These are phyloP conservation scores for Ditula angustiorana DNA, from an alignment of 2,888 invertebrate genomes.

Conservation along the genomic window DNA sequence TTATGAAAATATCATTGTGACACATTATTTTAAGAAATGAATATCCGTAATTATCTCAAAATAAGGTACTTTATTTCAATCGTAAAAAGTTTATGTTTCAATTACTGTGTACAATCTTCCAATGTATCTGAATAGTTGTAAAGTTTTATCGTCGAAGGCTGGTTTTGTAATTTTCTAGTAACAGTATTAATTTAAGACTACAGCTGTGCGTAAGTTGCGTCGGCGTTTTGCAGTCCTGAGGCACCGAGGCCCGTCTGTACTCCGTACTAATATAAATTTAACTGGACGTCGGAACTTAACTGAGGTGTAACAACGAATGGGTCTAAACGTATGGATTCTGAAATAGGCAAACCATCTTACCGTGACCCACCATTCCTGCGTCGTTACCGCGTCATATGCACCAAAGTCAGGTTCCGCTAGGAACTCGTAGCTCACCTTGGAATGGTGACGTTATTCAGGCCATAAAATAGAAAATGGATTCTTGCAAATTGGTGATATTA, in stretches of 20 bases:
- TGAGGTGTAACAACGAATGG: constrained; percentile 62
- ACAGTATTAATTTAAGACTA: constrained; percentile 57
- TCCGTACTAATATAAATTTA: constrained; percentile 63
- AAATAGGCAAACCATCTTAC: constrained; percentile 52
- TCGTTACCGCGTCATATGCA: constrained; percentile 49
- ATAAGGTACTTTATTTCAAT: no score
- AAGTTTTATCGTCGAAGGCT: not conserved
- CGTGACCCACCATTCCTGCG: constrained; percentile 50
- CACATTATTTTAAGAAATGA: no score
- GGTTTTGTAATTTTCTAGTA: constrained; percentile 40
- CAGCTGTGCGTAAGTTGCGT: constrained; percentile 57
- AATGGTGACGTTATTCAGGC: constrained; percentile 67
- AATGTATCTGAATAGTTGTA: not conserved
- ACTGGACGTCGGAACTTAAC: constrained; percentile 63
- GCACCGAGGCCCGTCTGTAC: constrained; percentile 53
- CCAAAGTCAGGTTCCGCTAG: constrained; percentile 41
- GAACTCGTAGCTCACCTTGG: constrained; percentile 60
- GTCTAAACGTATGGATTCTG: constrained; percentile 57
- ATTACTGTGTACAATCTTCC: no score
- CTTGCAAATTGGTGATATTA: constrained; percentile 76
- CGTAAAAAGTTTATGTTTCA: no score
- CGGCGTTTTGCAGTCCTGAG: constrained; percentile 59
- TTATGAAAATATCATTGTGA: no score
- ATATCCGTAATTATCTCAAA: no score
- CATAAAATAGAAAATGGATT: constrained; percentile 77